Conservation (phyloP, 2,888 invertebrate genomes). For the Diaperis boleti region DNA sequence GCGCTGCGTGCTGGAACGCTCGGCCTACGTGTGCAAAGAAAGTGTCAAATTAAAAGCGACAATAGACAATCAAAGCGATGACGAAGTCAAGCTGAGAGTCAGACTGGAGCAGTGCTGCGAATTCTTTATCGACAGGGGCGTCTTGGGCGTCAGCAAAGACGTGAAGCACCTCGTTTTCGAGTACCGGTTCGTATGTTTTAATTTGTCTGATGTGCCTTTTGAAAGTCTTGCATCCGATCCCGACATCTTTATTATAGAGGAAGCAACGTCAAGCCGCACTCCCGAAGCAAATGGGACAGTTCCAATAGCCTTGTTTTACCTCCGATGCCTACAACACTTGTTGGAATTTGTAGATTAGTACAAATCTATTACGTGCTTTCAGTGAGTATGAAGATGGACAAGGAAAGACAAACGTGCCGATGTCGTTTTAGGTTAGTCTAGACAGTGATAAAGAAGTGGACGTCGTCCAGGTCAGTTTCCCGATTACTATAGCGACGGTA, state of each 20-base stretch:
- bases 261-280: conserved; percentile 73
- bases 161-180: conserved; percentile 77
- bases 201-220: too few relatives aligned
- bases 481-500: conserved; percentile 81
- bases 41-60: conserved; percentile 77
- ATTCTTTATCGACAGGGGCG: conserved; percentile 81
- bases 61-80: conserved; percentile 74
- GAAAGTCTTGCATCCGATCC: too few relatives aligned
- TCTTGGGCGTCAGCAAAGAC: conserved; percentile 79
- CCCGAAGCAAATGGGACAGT: conserved; percentile 76
- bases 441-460: conserved; percentile 79
- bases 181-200: too few relatives aligned
- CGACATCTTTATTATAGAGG: conserved; percentile 63
- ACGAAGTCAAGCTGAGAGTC: conserved; percentile 61
- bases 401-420: background rate
- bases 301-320: conserved; percentile 77
- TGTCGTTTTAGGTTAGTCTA: conserved; percentile 74
- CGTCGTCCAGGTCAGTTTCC: conserved; percentile 79
- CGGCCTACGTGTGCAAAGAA: conserved; percentile 82
- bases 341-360: conserved; percentile 76
- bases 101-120: conserved; percentile 75
- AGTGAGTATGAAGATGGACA: conserved; percentile 64
- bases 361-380: conserved; percentile 79
- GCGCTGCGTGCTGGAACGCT: conserved; percentile 76
- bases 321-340: conserved; percentile 80